These are phyloP conservation scores for Diploptera punctata DNA, from an alignment of 2,888 invertebrate genomes.

Conservation along the genomic window DNA sequence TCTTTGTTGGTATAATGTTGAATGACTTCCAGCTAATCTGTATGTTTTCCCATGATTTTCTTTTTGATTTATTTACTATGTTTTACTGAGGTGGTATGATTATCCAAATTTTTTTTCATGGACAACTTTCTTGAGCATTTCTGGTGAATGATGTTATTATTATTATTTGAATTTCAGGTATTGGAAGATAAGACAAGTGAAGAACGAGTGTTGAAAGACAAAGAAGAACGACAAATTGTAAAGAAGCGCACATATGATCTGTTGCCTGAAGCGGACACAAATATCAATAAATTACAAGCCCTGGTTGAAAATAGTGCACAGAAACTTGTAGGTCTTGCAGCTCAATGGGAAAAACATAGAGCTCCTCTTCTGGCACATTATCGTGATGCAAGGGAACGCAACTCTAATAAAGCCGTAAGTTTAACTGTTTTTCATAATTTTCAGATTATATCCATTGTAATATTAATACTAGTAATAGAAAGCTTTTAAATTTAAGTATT, in stretches of 20 bases:
- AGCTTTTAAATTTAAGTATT: neutral
- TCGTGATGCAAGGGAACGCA: constrained; percentile 53
- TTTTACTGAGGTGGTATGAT: too few relatives aligned
- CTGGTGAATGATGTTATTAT: too few relatives aligned
- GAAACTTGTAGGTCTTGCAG: constrained; percentile 66
- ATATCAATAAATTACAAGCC: constrained; percentile 63
- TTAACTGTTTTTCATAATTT: too few relatives aligned
- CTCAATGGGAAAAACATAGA: constrained; percentile 77
- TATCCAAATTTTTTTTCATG: too few relatives aligned
- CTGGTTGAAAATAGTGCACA: constrained; percentile 67
- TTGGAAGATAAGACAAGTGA: constrained; percentile 53
- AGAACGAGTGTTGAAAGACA: constrained; percentile 51
- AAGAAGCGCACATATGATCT: constrained; percentile 64
- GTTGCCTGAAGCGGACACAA: constrained; percentile 68
- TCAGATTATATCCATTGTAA: too few relatives aligned
- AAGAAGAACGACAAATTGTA: constrained; percentile 36
- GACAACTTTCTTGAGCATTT: too few relatives aligned
- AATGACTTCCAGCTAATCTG: too few relatives aligned
- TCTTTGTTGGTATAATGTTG: too few relatives aligned
- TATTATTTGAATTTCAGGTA: constrained; percentile 26
- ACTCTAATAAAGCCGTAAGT: constrained; percentile 57
- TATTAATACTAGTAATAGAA: neutral
- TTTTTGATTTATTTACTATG: too few relatives aligned
- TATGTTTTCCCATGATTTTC: too few relatives aligned
- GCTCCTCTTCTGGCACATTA: constrained; percentile 68